phyloP scores from a whole-genome alignment of 2,888 invertebrate genomes.

The Lepidonotus clava region DNA sequence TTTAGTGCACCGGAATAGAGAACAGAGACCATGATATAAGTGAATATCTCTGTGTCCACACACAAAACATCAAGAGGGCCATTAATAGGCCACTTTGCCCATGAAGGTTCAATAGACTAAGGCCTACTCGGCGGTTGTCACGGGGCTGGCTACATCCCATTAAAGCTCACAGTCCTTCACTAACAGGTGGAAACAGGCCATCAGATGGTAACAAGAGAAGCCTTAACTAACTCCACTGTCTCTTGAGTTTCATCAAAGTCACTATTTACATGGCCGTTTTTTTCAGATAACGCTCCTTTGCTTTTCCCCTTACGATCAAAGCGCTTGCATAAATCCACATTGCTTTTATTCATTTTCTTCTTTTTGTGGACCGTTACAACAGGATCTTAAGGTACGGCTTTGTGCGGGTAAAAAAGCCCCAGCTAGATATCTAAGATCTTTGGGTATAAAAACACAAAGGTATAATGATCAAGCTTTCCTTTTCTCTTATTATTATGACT shows the following conservation, averaged over 20 bases:
- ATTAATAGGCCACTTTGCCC: too few relatives aligned
- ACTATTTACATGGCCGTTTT: background rate
- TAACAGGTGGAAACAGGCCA: background rate
- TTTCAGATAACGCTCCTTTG: background rate
- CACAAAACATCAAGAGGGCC: too few relatives aligned
- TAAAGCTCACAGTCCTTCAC: background rate
- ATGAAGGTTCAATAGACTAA: too few relatives aligned
- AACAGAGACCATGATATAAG: too few relatives aligned
- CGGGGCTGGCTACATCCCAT: too few relatives aligned
- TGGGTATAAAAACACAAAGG: background rate
- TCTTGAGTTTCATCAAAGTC: background rate
- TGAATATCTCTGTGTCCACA: too few relatives aligned
- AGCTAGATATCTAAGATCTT: too few relatives aligned
- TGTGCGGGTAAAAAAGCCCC: background rate
- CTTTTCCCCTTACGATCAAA: background rate
- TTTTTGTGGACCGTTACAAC: background rate
- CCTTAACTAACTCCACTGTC: background rate
- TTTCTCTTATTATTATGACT: constrained; percentile 4
- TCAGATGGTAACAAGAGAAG: background rate
- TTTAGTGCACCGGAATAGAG: too few relatives aligned
- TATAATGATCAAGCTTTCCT: background rate
- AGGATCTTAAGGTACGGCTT: background rate
- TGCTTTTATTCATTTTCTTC: background rate
- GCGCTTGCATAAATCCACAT: background rate
- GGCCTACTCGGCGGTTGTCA: too few relatives aligned